Conservation (phyloP, 2,113 vertebrate genomes). For the Carettochelys insculpta region DNA sequence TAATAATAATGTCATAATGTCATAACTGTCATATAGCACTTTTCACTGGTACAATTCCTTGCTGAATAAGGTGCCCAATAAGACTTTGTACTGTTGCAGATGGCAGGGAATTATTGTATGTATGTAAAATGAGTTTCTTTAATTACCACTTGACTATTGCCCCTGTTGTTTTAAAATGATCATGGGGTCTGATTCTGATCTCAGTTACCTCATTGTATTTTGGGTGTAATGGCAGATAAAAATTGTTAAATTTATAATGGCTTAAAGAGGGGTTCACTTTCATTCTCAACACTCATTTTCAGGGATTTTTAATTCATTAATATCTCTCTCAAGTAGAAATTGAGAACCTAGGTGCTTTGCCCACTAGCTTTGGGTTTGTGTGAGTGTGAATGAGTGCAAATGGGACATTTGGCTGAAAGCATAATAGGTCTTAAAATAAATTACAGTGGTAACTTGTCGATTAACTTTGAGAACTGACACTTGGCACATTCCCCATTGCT, state of each 20-base stretch:
- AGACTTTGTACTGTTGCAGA: conserved; percentile 1
- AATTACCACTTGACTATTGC: conserved; percentile 60
- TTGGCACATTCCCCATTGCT: neutral
- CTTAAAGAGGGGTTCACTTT: neutral
- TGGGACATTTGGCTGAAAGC: conserved; percentile 14
- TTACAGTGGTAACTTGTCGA: neutral
- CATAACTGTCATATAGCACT: neutral
- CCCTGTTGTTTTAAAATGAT: conserved; percentile 50
- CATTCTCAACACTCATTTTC: neutral
- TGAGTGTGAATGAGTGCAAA: neutral
- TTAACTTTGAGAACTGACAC: neutral
- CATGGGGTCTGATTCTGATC: conserved; percentile 38
- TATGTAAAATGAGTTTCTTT: conserved; percentile 52
- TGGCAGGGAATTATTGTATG: conserved; percentile 4
- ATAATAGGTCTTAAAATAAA: too few relatives aligned
- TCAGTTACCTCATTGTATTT: conserved; percentile 11
- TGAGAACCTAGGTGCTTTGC: neutral
- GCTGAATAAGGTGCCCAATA: neutral
- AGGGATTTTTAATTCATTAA: conserved; percentile 1
- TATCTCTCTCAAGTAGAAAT: neutral
- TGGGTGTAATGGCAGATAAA: conserved; percentile 19
- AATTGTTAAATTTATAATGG: neutral
- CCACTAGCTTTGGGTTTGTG: conserved; percentile 8
- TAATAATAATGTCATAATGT: neutral
- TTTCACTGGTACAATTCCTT: neutral